Evolutionary conservation across 2,888 invertebrate species (phyloP).

Genomic region (Eupsilia transversa): DNA sequence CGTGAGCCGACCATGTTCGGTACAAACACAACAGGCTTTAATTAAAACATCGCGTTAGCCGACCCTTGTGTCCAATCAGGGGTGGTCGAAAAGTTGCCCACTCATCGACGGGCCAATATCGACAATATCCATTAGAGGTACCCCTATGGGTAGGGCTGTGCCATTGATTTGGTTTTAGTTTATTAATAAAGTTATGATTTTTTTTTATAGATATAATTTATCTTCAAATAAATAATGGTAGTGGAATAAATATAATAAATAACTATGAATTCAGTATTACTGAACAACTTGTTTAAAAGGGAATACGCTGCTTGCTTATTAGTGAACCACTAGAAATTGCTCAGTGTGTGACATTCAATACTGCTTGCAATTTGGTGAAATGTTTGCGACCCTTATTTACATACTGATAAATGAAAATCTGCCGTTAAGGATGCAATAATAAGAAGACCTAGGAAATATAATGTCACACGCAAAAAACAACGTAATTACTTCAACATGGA

Average conservation of each 20-base stretch:
- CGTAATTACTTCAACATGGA: not conserved
- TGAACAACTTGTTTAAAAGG: not conserved
- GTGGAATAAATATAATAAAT: too few relatives aligned
- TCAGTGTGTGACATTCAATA: too few relatives aligned
- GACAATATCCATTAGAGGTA: slow-evolving; percentile 79
- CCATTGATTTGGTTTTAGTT: slow-evolving; percentile 9
- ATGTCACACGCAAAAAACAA: not conserved
- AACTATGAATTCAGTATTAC: not conserved
- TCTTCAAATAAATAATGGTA: too few relatives aligned
- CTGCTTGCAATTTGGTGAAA: too few relatives aligned
- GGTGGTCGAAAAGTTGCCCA: slow-evolving; percentile 77
- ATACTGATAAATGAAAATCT: too few relatives aligned
- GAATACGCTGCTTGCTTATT: too few relatives aligned
- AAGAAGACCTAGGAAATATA: not conserved
- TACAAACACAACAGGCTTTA: slow-evolving; percentile 64
- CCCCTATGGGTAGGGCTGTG: slow-evolving; percentile 56
- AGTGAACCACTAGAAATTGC: too few relatives aligned
- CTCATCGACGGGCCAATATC: slow-evolving; percentile 78
- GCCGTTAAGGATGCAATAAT: not conserved
- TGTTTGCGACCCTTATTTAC: too few relatives aligned
- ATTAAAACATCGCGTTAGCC: slow-evolving; percentile 69
- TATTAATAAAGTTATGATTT: not conserved
- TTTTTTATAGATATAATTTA: too few relatives aligned
- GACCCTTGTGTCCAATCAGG: slow-evolving; percentile 70
- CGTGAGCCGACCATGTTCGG: slow-evolving; percentile 57